phyloP scores from a whole-genome alignment of 2,888 invertebrate genomes.

The Megamerina dolium region DNA sequence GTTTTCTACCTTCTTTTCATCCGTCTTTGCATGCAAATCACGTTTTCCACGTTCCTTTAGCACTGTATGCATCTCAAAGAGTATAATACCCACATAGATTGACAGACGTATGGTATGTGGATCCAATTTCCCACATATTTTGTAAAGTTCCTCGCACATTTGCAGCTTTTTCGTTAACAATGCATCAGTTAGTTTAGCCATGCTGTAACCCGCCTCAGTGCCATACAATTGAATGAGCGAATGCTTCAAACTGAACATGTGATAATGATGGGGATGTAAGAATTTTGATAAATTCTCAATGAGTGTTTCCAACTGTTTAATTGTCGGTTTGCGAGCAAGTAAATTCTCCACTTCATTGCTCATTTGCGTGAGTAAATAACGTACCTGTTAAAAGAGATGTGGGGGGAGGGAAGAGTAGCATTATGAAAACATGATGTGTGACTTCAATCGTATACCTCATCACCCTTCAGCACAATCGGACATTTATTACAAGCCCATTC shows the following conservation, averaged over 20 bases:
- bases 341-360: slow-evolving; percentile 69
- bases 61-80: slow-evolving; percentile 64
- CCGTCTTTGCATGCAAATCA: slow-evolving; percentile 15
- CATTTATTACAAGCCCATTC: slow-evolving; percentile 76
- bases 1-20: neutral
- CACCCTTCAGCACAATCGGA: slow-evolving; percentile 57
- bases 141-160: slow-evolving; percentile 62
- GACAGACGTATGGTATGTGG: slow-evolving; percentile 68
- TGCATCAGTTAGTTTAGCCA: slow-evolving; percentile 54
- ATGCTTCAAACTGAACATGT: slow-evolving; percentile 74
- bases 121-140: slow-evolving; percentile 61
- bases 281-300: slow-evolving; percentile 65
- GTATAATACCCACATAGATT: slow-evolving; percentile 70
- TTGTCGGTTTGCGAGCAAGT: slow-evolving; percentile 52
- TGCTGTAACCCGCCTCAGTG: slow-evolving; percentile 57
- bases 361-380: slow-evolving; percentile 63
- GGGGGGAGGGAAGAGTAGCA: neutral
- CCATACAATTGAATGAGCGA: slow-evolving; percentile 76
- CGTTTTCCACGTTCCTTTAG: slow-evolving; percentile 52
- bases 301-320: slow-evolving; percentile 58
- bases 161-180: slow-evolving; percentile 60
- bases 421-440: neutral
- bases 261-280: slow-evolving; percentile 79
- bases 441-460: slow-evolving; percentile 51
- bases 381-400: slow-evolving; percentile 27